Evolutionary conservation across 2,113 vertebrate species (phyloP), one percentile per base, ranked within the genome.

Genomic region (Capreolus pygargus): DNA sequence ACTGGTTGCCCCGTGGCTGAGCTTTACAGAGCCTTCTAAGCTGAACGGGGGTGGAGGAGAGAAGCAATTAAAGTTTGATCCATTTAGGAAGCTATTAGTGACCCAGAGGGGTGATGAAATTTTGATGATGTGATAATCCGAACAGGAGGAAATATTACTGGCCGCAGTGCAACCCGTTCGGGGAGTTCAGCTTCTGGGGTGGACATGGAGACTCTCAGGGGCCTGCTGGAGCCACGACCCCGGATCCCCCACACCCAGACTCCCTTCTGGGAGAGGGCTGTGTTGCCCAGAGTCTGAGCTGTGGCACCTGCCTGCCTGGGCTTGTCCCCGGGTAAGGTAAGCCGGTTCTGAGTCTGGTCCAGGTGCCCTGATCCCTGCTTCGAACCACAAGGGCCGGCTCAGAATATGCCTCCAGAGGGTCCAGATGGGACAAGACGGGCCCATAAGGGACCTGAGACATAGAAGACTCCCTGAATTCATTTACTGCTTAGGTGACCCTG

Each of bases 1-100:
- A n/a, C 67, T 82, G 95, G 83, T 93, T 96, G 95, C 7, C 0
- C 64, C 55, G 90, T 23, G 95, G 96, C 93, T 0, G 0, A 96
- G 87, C 84, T 60, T 86, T 52, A 88, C 30, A 98, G 95, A 95
- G 96, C 94, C 97, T 98, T 97, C 97, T 84, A 96, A 95, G 55
- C 79, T 36, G 61, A 96, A 33, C 1, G 12, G 85, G 64, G 64
- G 30, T 39, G 8, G 17, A 39, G 50, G 97, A 89, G 50, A 76
- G 81, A 90, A 81, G 96, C 91, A 88, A 97, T 98, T 98, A 98
- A 98, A 98, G 91, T 98, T 96, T 98, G 98, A 98, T 98, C 91
- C 98, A 52, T 92, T 92, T 96, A 96, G 98, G 98, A 98, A 99
- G 97, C 98, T 94, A 96, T 98, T 98, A 98, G 98, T 94, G 98